A percentile compares a stretch with the other conserved stretches of the same genome.
Conservation (phyloP, 2,797 vertebrate genomes). For the Cetoscarus ocellatus region DNA sequence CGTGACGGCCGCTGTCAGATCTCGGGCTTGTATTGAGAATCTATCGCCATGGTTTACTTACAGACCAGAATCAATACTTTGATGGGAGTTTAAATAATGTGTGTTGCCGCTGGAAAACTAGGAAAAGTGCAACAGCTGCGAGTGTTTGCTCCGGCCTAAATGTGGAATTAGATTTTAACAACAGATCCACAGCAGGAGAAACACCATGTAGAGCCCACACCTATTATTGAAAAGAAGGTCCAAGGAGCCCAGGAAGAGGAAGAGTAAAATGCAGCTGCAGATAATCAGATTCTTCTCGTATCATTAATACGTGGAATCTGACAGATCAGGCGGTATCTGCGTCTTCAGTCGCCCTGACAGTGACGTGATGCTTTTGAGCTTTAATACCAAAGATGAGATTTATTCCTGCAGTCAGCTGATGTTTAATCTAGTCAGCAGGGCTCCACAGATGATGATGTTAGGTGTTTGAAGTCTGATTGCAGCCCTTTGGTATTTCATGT, state of each 20-base stretch:
- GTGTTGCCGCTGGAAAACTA: slow-evolving; percentile 39
- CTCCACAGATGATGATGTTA: slow-evolving; percentile 36
- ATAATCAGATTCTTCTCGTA: slow-evolving; percentile 2
- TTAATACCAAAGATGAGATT: slow-evolving; percentile 62
- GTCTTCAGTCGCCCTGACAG: slow-evolving; percentile 8
- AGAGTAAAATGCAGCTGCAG: neutral
- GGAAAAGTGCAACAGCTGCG: slow-evolving; percentile 10
- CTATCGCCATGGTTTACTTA: slow-evolving; percentile 61
- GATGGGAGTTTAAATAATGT: slow-evolving; percentile 55
- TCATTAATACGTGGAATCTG: slow-evolving; percentile 11
- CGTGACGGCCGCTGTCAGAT: slow-evolving; percentile 44
- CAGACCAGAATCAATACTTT: slow-evolving; percentile 57
- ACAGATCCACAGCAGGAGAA: slow-evolving; percentile 7
- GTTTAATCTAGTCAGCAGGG: slow-evolving; percentile 61
- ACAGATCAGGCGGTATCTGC: slow-evolving; percentile 25
- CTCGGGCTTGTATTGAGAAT: slow-evolving; percentile 32
- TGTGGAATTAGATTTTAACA: slow-evolving; percentile 36
- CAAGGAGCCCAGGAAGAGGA: neutral
- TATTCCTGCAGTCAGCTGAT: slow-evolving; percentile 66
- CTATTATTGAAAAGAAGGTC: slow-evolving; percentile 23
- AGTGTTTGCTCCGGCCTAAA: slow-evolving; percentile 32
- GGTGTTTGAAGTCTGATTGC: slow-evolving; percentile 38
- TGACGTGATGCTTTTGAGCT: slow-evolving; percentile 35
- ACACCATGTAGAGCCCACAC: neutral
- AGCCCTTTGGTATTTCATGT: neutral